A percentile compares a stretch with the other conserved stretches of the same genome.
phyloP scores from a whole-genome alignment of 1,140 invertebrate species.

The Dreissena polymorpha region DNA sequence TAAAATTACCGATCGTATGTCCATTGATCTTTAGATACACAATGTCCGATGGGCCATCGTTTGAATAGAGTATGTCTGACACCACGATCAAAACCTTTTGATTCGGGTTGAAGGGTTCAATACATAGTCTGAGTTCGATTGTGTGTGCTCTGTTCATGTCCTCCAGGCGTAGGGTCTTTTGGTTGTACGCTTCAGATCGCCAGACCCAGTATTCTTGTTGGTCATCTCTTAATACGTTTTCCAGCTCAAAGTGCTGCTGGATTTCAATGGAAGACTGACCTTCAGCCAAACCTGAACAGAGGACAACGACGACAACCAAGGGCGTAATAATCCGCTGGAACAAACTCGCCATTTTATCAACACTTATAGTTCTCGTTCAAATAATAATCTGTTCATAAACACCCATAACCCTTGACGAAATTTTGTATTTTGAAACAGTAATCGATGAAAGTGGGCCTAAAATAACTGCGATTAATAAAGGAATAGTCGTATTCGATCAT shows the following conservation, averaged over 20 bases:
- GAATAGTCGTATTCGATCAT: too few species aligned
- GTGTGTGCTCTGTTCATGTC: constrained; percentile 16
- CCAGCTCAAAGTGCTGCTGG: constrained; percentile 46
- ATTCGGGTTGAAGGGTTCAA: constrained; percentile 1
- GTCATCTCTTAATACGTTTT: neutral
- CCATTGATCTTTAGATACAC: constrained; percentile 22
- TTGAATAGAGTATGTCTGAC: constrained; percentile 36
- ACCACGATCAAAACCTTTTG: constrained; percentile 20
- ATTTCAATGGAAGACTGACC: constrained; percentile 21
- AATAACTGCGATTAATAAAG: too few species aligned
- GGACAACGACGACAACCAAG: too few species aligned
- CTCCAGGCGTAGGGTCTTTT: constrained; percentile 28
- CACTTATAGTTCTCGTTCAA: too few species aligned
- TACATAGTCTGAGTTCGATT: constrained; percentile 20
- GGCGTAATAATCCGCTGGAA: too few species aligned
- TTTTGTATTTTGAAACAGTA: too few species aligned
- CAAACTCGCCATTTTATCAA: too few species aligned
- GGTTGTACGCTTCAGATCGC: constrained; percentile 32
- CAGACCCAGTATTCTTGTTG: constrained; percentile 39
- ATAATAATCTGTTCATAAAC: too few species aligned
- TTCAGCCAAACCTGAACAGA: too few species aligned
- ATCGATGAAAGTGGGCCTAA: too few species aligned
- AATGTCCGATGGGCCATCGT: constrained; percentile 40
- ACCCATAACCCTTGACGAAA: too few species aligned
- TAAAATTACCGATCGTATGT: constrained; percentile 25